phyloP scores from a whole-genome alignment of 2,888 invertebrate genomes.

The Lottia scabra region DNA sequence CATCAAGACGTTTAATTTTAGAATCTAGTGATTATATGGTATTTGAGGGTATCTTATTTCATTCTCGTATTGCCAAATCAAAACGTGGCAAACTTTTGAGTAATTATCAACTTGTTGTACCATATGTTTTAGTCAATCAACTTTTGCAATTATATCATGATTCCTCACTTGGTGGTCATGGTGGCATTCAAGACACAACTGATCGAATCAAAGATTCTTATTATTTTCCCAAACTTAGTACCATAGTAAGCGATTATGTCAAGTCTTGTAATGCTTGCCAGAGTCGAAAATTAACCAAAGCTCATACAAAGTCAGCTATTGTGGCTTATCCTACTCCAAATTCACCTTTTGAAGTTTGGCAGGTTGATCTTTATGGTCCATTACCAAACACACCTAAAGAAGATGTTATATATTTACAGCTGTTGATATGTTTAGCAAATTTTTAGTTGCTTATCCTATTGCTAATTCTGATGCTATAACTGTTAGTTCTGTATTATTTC shows the following conservation, averaged over 20 bases:
- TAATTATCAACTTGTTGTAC: conserved; percentile 26
- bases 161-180: conserved; percentile 22
- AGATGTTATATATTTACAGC: conserved; percentile 19
- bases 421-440: conserved; percentile 17
- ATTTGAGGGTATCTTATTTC: too few species aligned
- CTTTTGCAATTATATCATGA: conserved; percentile 23
- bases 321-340: conserved; percentile 17
- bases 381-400: conserved; percentile 18
- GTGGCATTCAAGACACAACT: conserved; percentile 25
- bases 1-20: conserved; percentile 23
- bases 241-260: conserved; percentile 15
- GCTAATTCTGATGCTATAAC: conserved; percentile 20
- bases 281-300: conserved; percentile 16
- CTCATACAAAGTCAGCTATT: conserved; percentile 14
- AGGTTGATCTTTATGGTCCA: conserved; percentile 24
- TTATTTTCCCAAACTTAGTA: conserved; percentile 18
- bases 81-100: conserved; percentile 17
- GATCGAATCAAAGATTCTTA: conserved; percentile 22
- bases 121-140: conserved; percentile 16
- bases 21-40: conserved; percentile 22
- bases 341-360: conserved; percentile 20
- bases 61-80: conserved; percentile 17
- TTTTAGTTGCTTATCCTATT: conserved; percentile 12
- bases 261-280: conserved; percentile 23
- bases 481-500: conserved; percentile 11